phyloP scores from a whole-genome alignment of 2,888 invertebrate species.

The Dolichopus griseipennis region DNA sequence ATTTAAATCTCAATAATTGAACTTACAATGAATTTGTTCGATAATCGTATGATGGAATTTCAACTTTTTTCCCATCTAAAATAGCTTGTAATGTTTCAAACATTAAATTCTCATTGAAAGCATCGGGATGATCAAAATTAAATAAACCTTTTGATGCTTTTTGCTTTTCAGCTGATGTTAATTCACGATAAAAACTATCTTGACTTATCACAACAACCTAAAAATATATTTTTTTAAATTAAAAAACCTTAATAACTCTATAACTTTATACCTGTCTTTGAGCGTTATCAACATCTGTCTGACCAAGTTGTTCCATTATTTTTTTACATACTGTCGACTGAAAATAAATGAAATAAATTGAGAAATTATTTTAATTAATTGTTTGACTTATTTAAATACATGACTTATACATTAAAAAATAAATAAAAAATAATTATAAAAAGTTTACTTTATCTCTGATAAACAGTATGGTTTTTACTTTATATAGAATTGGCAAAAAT shows the following conservation, averaged over 20 bases:
- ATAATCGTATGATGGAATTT: slow-evolving; percentile 91
- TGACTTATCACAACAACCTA: slow-evolving; percentile 87
- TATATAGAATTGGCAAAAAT: no score
- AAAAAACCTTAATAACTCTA: background rate
- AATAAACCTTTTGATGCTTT: slow-evolving; percentile 84
- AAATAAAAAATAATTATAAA: no score
- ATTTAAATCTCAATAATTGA: background rate
- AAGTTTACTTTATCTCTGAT: no score
- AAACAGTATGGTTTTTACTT: no score
- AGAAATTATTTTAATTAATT: no score
- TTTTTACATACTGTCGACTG: slow-evolving; percentile 96
- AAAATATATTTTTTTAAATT: background rate
- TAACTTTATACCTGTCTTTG: slow-evolving; percentile 54
- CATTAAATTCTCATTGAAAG: slow-evolving; percentile 85
- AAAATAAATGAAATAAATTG: slow-evolving; percentile 11
- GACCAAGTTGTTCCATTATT: slow-evolving; percentile 93
- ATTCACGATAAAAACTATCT: slow-evolving; percentile 91
- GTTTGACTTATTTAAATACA: no score
- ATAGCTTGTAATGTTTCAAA: slow-evolving; percentile 71
- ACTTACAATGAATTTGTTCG: slow-evolving; percentile 75
- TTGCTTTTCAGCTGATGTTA: slow-evolving; percentile 68
- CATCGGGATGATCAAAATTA: slow-evolving; percentile 98
- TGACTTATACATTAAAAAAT: no score
- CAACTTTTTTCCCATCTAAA: slow-evolving; percentile 74
- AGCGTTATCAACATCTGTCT: slow-evolving; percentile 80